Percentiles rank a stretch among this genome's conserved stretches.
Evolutionary conservation across 2,888 invertebrate genomes (phyloP).

Genomic region (Cheilosia soror): DNA sequence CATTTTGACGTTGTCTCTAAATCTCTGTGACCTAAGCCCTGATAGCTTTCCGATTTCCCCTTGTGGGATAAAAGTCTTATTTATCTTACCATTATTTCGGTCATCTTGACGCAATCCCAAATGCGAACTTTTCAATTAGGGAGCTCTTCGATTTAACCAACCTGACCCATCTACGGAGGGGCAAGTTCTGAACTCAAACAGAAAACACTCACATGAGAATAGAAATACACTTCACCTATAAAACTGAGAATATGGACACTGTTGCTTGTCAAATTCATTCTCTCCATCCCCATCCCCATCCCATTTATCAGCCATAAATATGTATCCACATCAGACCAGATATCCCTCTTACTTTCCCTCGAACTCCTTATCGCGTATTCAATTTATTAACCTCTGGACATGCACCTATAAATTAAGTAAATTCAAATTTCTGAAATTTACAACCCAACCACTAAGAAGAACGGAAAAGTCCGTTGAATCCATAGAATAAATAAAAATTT

Average conservation of each 20-base stretch:
- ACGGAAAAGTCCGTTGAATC: not conserved
- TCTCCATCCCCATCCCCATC: not conserved
- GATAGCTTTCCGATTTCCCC: no score
- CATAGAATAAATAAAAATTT: constrained; percentile 5
- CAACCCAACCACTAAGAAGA: not conserved
- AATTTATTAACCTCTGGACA: not conserved
- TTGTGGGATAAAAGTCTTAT: no score
- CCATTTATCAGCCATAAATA: constrained; percentile 5
- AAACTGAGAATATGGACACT: not conserved
- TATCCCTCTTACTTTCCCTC: not conserved
- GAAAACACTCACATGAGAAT: no score
- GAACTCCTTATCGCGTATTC: no score
- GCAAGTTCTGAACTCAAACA: no score
- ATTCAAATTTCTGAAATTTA: constrained; percentile 18
- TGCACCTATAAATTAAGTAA: not conserved
- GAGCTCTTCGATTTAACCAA: no score
- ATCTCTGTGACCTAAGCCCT: no score
- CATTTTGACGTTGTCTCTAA: no score
- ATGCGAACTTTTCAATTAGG: no score
- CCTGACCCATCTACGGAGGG: no score
- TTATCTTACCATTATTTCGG: no score
- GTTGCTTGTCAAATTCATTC: not conserved
- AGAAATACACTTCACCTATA: not conserved
- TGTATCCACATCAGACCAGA: not conserved
- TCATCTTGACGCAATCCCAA: no score